Conservation (phyloP, 2,888 invertebrate genomes). For the Harpagoxenus sublaevis region DNA sequence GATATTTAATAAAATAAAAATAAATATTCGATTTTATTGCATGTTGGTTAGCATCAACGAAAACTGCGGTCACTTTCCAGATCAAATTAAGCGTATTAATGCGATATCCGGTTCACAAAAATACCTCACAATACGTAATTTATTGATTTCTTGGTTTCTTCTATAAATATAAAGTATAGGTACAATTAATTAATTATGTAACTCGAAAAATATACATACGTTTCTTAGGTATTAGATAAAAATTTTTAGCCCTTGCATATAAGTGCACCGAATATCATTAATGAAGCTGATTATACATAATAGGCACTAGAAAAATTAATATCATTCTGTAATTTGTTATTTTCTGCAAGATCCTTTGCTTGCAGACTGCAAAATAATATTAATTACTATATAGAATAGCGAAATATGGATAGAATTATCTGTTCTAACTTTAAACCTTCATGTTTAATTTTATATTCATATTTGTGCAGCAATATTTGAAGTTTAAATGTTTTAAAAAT, state of each 20-base stretch:
- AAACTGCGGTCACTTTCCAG: background rate
- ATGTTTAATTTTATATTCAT: conserved; percentile 19
- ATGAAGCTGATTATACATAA: background rate
- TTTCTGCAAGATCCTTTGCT: background rate
- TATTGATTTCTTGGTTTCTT: background rate
- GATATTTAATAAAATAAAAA: background rate
- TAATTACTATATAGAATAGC: background rate
- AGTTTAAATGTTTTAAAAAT: conserved; percentile 13
- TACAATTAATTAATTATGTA: background rate
- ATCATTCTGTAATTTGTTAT: background rate
- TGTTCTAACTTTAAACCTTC: background rate
- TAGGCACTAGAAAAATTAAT: background rate
- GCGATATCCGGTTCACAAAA: background rate
- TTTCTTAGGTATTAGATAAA: background rate
- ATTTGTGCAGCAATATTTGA: background rate
- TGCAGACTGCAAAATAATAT: background rate
- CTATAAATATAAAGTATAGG: background rate
- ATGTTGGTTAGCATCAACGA: background rate
- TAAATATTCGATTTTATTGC: conserved; percentile 2
- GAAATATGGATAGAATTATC: background rate
- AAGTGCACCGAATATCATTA: background rate
- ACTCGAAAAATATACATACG: background rate
- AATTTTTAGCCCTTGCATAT: background rate
- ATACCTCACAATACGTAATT: background rate
- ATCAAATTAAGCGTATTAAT: background rate